phyloP scores from a whole-genome alignment of 2,113 vertebrate genomes.

The Bucco capensis region DNA sequence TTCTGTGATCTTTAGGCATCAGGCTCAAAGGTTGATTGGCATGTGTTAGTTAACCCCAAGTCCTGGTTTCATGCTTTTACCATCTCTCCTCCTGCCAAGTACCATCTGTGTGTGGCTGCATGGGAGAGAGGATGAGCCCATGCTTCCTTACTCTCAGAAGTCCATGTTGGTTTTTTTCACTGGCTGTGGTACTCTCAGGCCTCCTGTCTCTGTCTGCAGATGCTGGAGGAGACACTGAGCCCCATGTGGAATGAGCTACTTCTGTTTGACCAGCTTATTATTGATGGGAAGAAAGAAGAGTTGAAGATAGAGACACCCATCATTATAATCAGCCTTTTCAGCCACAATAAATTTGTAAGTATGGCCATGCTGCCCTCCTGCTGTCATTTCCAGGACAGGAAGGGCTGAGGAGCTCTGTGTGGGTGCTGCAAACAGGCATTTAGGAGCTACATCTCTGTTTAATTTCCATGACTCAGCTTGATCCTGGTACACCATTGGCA shows the following conservation, averaged over 20 bases:
- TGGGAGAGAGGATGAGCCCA: neutral
- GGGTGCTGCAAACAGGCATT: neutral
- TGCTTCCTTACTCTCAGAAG: neutral
- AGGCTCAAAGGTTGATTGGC: neutral
- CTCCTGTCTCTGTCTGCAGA: constrained; percentile 61
- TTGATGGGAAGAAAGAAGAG: constrained; percentile 86
- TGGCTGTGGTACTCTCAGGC: neutral
- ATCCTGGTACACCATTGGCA: neutral
- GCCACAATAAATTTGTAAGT: constrained; percentile 84
- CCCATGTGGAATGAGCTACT: constrained; percentile 89
- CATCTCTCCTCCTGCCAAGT: neutral
- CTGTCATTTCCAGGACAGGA: neutral
- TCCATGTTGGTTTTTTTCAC: neutral
- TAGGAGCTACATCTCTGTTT: neutral
- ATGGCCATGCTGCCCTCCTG: neutral
- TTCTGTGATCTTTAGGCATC: too few relatives aligned
- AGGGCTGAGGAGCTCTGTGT: neutral
- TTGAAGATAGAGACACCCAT: constrained; percentile 84
- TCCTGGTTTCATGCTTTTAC: neutral
- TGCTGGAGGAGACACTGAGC: constrained; percentile 84
- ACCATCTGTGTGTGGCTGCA: rapidly evolving
- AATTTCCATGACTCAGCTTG: neutral
- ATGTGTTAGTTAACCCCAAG: neutral
- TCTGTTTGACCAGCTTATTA: constrained; percentile 85
- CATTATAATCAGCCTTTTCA: constrained; percentile 84